These are phyloP conservation scores for Oxyura jamaicensis DNA, from an alignment of 2,113 vertebrate species.

Conservation along the genomic window DNA sequence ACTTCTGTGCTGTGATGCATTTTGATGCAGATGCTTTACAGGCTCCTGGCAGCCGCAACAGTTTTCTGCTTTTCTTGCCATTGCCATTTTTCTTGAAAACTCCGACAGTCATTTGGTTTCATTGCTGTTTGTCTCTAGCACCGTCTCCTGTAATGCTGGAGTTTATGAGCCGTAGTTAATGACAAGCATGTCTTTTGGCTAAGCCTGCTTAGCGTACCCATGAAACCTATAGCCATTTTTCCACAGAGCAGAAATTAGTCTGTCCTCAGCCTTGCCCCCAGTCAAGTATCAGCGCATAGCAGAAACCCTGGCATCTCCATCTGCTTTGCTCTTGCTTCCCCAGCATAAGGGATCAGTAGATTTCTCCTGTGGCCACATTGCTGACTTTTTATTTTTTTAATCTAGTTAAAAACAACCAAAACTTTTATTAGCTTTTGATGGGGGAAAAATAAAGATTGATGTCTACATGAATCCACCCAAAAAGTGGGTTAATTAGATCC, in stretches of 20 bases:
- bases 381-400: not conserved
- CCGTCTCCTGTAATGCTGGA: not conserved
- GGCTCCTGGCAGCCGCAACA: not conserved
- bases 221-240: not conserved
- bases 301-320: not conserved
- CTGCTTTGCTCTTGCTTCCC: not conserved
- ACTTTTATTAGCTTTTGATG: not conserved
- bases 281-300: not conserved
- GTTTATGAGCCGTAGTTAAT: constrained; percentile 37
- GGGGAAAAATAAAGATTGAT: too few species aligned
- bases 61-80: not conserved
- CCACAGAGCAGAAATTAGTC: not conserved
- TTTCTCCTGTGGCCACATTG: not conserved
- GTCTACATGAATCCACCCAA: too few species aligned
- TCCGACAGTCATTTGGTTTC: not conserved
- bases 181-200: not conserved
- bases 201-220: not conserved
- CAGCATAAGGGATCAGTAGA: accelerated
- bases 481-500: not conserved
- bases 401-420: not conserved
- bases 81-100: not conserved
- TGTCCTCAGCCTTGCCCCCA: not conserved
- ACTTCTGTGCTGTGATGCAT: not conserved
- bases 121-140: not conserved
- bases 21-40: not conserved